A percentile compares a stretch with the other conserved stretches of the same genome.
These are phyloP conservation scores for Lucifuga dentata DNA, from an alignment of 2,113 vertebrate species.

Conservation along the genomic window DNA sequence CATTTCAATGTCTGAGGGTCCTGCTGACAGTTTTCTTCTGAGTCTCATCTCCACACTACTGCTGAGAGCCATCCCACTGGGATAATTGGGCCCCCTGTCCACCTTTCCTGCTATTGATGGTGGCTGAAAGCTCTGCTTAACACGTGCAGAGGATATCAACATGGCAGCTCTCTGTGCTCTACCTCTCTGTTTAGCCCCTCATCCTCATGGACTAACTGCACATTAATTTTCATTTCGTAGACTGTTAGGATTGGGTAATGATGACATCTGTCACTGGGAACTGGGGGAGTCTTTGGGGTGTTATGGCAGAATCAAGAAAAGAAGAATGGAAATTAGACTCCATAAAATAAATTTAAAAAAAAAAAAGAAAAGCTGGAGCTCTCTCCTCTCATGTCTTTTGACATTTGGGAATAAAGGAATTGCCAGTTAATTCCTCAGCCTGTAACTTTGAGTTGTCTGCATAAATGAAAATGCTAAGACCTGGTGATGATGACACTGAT, in stretches of 20 bases:
- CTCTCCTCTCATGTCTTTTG: conserved; percentile 1
- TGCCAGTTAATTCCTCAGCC: conserved; percentile 21
- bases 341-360: no score
- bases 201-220: conserved; percentile 56
- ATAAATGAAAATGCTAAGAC: conserved; percentile 24
- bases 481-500: conserved; percentile 7
- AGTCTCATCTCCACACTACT: conserved; percentile 54
- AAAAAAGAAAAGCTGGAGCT: conserved; percentile 29
- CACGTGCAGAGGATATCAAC: conserved; percentile 53
- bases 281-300: conserved; percentile 40
- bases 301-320: conserved; percentile 38
- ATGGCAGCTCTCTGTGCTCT: conserved; percentile 36
- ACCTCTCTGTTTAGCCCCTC: conserved; percentile 47
- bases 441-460: conserved; percentile 25
- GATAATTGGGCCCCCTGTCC: conserved; percentile 76
- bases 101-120: conserved; percentile 47
- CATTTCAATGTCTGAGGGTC: conserved; percentile 56
- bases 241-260: conserved; percentile 59
- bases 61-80: conserved; percentile 67
- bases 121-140: conserved; percentile 55
- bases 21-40: conserved; percentile 56
- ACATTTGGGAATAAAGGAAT: conserved; percentile 11
- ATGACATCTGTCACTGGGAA: conserved; percentile 66
- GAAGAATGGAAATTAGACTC: conserved; percentile 50
- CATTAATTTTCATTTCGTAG: conserved; percentile 63